Evolutionary conservation across 2,888 invertebrate species (phyloP).

Genomic region (Eurytoma adleriae): DNA sequence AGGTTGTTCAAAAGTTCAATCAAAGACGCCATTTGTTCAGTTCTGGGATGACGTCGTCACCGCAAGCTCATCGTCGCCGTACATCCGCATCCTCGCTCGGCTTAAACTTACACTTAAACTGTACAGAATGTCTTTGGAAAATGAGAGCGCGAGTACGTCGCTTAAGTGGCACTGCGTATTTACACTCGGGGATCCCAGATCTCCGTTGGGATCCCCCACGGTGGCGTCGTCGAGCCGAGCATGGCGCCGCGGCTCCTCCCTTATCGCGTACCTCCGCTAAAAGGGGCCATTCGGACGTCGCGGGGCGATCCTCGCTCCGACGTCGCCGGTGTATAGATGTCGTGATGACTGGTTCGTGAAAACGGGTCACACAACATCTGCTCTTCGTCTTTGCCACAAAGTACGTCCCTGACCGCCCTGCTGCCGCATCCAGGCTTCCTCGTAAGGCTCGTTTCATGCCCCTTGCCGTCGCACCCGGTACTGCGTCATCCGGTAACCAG

Average conservation of each 20-base stretch:
- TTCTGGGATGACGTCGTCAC: slow-evolving; percentile 1
- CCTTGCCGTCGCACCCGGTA: slow-evolving; percentile 57
- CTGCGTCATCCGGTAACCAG: too few relatives aligned
- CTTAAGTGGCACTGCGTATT: slow-evolving; percentile 26
- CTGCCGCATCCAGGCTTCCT: slow-evolving; percentile 72
- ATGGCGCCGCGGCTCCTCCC: not conserved
- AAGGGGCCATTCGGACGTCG: not conserved
- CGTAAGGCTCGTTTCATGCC: slow-evolving; percentile 69
- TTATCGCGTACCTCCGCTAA: not conserved
- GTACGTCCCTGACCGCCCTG: slow-evolving; percentile 74
- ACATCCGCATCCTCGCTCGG: not conserved
- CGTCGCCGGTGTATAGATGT: slow-evolving; percentile 23
- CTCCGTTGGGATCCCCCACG: slow-evolving; percentile 4
- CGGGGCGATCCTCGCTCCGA: slow-evolving; percentile 9
- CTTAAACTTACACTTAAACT: slow-evolving; percentile 7
- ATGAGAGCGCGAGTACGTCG: slow-evolving; percentile 5
- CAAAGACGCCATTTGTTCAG: too few relatives aligned
- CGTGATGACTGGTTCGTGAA: slow-evolving; percentile 10
- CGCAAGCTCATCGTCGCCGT: not conserved
- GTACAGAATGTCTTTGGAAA: slow-evolving; percentile 14
- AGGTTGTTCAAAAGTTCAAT: too few relatives aligned
- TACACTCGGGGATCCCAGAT: slow-evolving; percentile 32
- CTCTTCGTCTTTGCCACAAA: slow-evolving; percentile 71
- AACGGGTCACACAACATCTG: slow-evolving; percentile 35
- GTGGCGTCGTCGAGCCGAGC: slow-evolving; percentile 12